phyloP scores from a whole-genome alignment of 2,888 invertebrate genomes.

The Drosophila falleni region DNA sequence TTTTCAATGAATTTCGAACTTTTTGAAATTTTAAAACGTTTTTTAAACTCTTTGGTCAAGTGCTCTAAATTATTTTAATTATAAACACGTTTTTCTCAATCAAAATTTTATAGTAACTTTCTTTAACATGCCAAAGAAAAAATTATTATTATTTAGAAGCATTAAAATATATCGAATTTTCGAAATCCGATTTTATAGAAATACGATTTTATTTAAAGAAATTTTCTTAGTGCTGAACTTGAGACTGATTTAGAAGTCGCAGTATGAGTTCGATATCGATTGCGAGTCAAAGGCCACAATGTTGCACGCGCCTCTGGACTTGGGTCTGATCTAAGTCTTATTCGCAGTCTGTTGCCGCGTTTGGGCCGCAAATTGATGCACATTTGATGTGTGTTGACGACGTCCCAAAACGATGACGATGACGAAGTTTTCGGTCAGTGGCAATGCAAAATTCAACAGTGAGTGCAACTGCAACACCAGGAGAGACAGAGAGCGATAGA shows the following conservation, averaged over 20 bases:
- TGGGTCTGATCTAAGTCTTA: not conserved
- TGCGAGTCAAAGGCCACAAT: slow-evolving; percentile 24
- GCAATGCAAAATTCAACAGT: slow-evolving; percentile 52
- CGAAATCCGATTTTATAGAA: too few species aligned
- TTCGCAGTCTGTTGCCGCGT: slow-evolving; percentile 62
- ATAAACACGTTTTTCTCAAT: too few species aligned
- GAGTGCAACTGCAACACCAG: slow-evolving; percentile 10
- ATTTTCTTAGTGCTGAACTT: not conserved
- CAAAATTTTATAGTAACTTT: too few species aligned
- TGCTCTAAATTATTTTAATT: too few species aligned
- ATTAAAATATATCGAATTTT: too few species aligned
- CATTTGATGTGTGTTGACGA: slow-evolving; percentile 74
- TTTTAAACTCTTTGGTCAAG: too few species aligned
- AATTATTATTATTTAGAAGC: too few species aligned
- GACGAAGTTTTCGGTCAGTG: slow-evolving; percentile 51
- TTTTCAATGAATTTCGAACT: too few species aligned
- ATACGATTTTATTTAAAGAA: not conserved
- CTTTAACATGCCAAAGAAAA: too few species aligned
- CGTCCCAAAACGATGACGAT: slow-evolving; percentile 36
- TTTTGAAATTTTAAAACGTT: too few species aligned
- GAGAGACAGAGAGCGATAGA: not conserved
- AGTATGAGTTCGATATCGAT: not conserved
- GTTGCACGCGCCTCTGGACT: slow-evolving; percentile 67
- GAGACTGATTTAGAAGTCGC: not conserved
- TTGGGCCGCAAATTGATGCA: slow-evolving; percentile 70